Evolutionary conservation across 2,797 vertebrate species (phyloP), one percentile per base, ranked within the genome.

Genomic region (Loris lydekkerianus): DNA sequence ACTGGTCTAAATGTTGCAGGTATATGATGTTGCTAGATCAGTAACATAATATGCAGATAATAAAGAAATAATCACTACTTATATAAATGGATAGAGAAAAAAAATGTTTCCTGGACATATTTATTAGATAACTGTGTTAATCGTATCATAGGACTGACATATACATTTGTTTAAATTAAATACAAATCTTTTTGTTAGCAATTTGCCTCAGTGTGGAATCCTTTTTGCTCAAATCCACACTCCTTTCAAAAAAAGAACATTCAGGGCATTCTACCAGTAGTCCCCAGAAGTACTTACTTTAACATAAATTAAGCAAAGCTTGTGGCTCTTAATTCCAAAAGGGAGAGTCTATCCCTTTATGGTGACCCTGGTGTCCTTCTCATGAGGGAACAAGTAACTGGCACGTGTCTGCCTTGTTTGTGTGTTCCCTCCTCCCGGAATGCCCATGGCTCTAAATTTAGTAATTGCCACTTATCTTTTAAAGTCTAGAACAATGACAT

Each of bases 111-210:
- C 13, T 49, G 9, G 10, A 91, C 13, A 27, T 81, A 76, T 73
- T 10, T 65, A 61, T 73, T 63, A 91, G 21, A 72, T 9, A 85
- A 61, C 29, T 60, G 1, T 63, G 53, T 92, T 88, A 65, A 15
- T 89, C n/a, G 56, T 53, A 93, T 60, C 43, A 93, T 20, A 89
- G 17, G n/a, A 77, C 21, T 37, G 40, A 75, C 23, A 29, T 94
- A 1, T 70, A 96, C n/a, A 49, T 61, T 92, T 84, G 15, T 75
- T 94, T 91, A 78, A 56, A 75, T 88, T 84, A 80, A 20, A 76
- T 70, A 60, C 56, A 86, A 20, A 31, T 67, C 43, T 67, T 60
- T 96, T 75, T 89, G 14, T 63, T 58, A 53, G 34, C 43, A 34
- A 76, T 27, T 95, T 83, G 46, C 20, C 9, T 88, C 29, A 90